phyloP scores from a whole-genome alignment of 2,113 vertebrate genomes.

The Semicossyphus pulcher region DNA sequence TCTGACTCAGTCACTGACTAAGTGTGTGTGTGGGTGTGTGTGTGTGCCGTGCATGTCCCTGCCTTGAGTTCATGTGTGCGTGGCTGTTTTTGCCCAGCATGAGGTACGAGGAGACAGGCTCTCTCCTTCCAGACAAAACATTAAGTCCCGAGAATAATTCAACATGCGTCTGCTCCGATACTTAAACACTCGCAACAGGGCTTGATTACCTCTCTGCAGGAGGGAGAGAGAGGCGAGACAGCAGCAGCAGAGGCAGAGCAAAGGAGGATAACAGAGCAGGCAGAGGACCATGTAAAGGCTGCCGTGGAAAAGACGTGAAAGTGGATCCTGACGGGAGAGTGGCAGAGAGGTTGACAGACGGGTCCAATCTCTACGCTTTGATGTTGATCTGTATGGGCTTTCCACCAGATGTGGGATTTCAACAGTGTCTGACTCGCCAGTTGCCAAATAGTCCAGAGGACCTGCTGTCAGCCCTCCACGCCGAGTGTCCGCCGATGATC shows the following conservation, averaged over 20 bases:
- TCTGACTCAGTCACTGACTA: slow-evolving; percentile 53
- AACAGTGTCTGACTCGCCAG: slow-evolving; percentile 49
- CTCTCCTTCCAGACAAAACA: slow-evolving; percentile 58
- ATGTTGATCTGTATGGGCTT: slow-evolving; percentile 63
- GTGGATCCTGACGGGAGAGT: slow-evolving; percentile 51
- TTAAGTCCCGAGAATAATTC: slow-evolving; percentile 68
- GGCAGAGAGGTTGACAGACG: slow-evolving; percentile 48
- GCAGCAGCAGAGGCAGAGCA: slow-evolving; percentile 56
- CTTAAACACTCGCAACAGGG: slow-evolving; percentile 79
- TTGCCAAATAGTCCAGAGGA: slow-evolving; percentile 71
- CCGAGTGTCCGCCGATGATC: slow-evolving; percentile 55
- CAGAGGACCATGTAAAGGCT: slow-evolving; percentile 15
- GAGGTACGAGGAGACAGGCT: slow-evolving; percentile 32
- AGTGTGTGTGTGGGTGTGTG: slow-evolving; percentile 38
- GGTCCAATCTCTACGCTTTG: slow-evolving; percentile 61
- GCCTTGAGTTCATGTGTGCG: slow-evolving; percentile 18
- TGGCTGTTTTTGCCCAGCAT: slow-evolving; percentile 45
- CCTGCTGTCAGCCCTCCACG: slow-evolving; percentile 62
- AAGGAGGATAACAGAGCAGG: slow-evolving; percentile 63
- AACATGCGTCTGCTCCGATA: slow-evolving; percentile 50
- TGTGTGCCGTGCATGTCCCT: neutral
- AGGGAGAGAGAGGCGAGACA: slow-evolving; percentile 50
- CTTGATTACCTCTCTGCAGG: slow-evolving; percentile 76
- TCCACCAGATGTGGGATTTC: slow-evolving; percentile 72
- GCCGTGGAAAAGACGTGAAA: slow-evolving; percentile 47